These are phyloP conservation scores for Girardia tigrina DNA, from an alignment of 2,888 invertebrate species.

Conservation along the genomic window DNA sequence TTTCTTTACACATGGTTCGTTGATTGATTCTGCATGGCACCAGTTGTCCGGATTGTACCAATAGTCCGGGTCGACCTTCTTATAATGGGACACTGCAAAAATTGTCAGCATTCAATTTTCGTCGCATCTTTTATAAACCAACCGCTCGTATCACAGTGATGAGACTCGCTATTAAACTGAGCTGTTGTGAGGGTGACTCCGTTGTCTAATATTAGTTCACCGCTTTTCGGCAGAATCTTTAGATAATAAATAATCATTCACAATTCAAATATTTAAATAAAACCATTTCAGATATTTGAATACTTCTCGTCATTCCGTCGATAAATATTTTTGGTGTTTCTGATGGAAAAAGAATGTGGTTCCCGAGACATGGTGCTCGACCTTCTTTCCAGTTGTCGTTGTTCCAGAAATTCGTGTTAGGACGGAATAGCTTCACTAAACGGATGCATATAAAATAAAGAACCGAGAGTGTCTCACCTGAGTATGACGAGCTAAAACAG, in stretches of 20 bases:
- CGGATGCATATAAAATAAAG: too few relatives aligned
- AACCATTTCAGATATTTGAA: neutral
- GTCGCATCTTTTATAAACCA: neutral
- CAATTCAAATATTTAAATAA: neutral
- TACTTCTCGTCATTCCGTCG: neutral
- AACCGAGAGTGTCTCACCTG: too few relatives aligned
- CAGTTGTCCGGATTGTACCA: conserved; percentile 6
- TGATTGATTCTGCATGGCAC: neutral
- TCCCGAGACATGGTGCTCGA: neutral
- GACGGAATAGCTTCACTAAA: conserved; percentile 8
- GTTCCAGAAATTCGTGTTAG: neutral
- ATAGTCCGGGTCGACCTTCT: neutral
- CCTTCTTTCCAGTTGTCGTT: neutral
- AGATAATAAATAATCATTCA: neutral
- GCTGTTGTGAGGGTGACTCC: neutral
- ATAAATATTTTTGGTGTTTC: neutral
- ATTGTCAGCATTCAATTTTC: neutral
- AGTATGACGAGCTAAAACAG: too few relatives aligned
- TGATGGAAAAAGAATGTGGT: neutral
- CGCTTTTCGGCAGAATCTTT: neutral
- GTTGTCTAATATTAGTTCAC: neutral
- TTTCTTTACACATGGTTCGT: neutral
- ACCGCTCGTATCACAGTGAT: neutral
- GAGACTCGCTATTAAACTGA: neutral
- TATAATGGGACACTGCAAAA: neutral